Evolutionary conservation across 1,140 invertebrate species (phyloP).

Genomic region (Drosophila subpulchrella): DNA sequence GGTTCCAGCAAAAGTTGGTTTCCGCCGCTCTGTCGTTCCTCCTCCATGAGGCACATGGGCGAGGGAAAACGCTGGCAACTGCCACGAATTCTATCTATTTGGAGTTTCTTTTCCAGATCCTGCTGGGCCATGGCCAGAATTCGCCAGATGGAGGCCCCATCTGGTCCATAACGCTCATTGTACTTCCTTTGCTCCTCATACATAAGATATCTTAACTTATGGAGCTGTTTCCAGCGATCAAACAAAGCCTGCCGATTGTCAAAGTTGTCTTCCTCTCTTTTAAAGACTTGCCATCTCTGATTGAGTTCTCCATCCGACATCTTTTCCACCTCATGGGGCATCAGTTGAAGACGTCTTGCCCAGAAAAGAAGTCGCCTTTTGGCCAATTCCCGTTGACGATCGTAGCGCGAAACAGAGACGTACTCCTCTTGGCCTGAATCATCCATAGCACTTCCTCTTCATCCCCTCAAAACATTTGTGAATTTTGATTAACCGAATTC

Average conservation of each 20-base stretch:
- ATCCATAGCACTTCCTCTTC: conserved; percentile 1
- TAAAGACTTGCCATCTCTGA: neutral
- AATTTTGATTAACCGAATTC: conserved; percentile 11
- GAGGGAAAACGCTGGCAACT: conserved; percentile 48
- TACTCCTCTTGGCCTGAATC: neutral
- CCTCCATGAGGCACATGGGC: conserved; percentile 48
- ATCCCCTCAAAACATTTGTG: neutral
- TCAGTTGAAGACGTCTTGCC: conserved; percentile 34
- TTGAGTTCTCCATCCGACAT: conserved; percentile 33
- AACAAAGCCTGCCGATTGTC: conserved; percentile 13
- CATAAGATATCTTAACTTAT: conserved; percentile 50
- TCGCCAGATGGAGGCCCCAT: conserved; percentile 44
- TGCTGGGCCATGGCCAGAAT: conserved; percentile 49
- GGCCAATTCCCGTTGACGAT: conserved; percentile 13
- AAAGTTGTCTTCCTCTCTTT: conserved; percentile 5
- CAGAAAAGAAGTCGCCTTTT: conserved; percentile 31
- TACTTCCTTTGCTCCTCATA: conserved; percentile 57
- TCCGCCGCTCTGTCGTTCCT: conserved; percentile 11
- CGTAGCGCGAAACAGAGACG: neutral
- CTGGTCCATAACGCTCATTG: conserved; percentile 9
- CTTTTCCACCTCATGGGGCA: conserved; percentile 33
- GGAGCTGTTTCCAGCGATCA: conserved; percentile 53
- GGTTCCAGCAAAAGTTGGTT: neutral
- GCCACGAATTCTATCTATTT: conserved; percentile 22
- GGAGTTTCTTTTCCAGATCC: conserved; percentile 44